Conservation (phyloP, 2,113 vertebrate genomes). For the Catharus fuscescens region DNA sequence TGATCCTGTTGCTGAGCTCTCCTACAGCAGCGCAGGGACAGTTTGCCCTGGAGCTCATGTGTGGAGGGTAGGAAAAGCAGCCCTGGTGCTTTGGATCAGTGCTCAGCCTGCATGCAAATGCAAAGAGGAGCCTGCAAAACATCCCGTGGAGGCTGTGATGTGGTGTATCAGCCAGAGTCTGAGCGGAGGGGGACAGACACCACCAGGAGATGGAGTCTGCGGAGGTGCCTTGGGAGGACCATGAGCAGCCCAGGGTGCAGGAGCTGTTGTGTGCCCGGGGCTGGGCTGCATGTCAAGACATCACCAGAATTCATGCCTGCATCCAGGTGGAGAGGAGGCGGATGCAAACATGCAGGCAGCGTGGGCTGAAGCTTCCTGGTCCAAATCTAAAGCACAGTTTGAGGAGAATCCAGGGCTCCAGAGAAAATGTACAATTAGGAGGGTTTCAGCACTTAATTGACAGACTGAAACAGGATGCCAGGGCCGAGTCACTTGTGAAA, state of each 20-base stretch:
- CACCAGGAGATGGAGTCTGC: neutral
- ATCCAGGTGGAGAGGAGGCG: slow-evolving; percentile 39
- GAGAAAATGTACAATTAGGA: neutral
- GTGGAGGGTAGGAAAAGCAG: neutral
- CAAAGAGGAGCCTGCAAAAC: neutral
- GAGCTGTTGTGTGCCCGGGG: neutral
- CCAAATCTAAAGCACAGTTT: neutral
- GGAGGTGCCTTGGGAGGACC: neutral
- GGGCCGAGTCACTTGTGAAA: neutral
- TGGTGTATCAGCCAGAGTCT: neutral
- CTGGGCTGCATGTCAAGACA: neutral
- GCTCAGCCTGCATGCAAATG: neutral
- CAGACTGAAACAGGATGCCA: no score
- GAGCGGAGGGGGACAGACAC: fast-evolving
- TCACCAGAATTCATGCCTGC: neutral
- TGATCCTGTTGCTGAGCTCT: neutral
- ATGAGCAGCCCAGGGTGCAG: neutral
- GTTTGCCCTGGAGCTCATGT: fast-evolving
- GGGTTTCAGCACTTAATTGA: neutral
- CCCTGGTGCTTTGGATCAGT: neutral
- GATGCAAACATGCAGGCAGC: neutral
- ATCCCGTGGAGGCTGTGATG: neutral
- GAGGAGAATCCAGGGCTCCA: neutral
- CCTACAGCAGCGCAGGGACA: neutral
- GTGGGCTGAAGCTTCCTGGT: slow-evolving; percentile 53